Conservation (phyloP, 1,140 invertebrate genomes). For the Habropoda laboriosa region DNA sequence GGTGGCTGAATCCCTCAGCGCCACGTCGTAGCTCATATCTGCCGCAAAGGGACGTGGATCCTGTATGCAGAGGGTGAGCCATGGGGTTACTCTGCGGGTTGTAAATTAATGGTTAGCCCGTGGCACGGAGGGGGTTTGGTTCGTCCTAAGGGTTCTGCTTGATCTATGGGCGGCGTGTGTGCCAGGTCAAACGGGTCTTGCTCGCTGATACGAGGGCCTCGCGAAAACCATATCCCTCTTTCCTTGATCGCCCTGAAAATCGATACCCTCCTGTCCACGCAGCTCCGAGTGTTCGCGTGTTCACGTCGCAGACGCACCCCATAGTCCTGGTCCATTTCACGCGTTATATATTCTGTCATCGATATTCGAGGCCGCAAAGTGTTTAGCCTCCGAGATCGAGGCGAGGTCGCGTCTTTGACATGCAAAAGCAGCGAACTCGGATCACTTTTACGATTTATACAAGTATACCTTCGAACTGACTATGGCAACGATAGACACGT, state of each 20-base stretch:
- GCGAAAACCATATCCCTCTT: slow-evolving; percentile 62
- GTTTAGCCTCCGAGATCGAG: slow-evolving; percentile 13
- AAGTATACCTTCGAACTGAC: slow-evolving; percentile 1
- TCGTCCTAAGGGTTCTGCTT: slow-evolving; percentile 77
- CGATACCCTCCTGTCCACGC: slow-evolving; percentile 42
- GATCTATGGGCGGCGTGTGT: slow-evolving; percentile 77
- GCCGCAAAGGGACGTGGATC: slow-evolving; percentile 77
- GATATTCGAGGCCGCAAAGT: neutral
- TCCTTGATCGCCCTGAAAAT: slow-evolving; percentile 43
- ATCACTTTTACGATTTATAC: slow-evolving; percentile 51
- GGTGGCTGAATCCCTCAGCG: slow-evolving; percentile 73
- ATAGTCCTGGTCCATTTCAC: slow-evolving; percentile 2
- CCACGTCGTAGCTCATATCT: slow-evolving; percentile 79
- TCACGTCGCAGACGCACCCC: neutral
- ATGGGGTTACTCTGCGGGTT: slow-evolving; percentile 79
- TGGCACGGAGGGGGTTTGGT: slow-evolving; percentile 66
- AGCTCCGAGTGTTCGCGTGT: neutral
- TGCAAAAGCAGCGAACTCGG: slow-evolving; percentile 47
- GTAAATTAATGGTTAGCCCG: slow-evolving; percentile 81
- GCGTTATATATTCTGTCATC: slow-evolving; percentile 35
- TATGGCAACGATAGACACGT: slow-evolving; percentile 25
- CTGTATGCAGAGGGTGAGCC: slow-evolving; percentile 69
- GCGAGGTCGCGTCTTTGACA: slow-evolving; percentile 6
- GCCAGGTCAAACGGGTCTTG: slow-evolving; percentile 74
- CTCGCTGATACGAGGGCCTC: slow-evolving; percentile 61